A percentile compares a stretch with the other conserved stretches of the same genome.
Evolutionary conservation across 1,140 invertebrate species (phyloP).

Genomic region (Euura saliciscinereae): DNA sequence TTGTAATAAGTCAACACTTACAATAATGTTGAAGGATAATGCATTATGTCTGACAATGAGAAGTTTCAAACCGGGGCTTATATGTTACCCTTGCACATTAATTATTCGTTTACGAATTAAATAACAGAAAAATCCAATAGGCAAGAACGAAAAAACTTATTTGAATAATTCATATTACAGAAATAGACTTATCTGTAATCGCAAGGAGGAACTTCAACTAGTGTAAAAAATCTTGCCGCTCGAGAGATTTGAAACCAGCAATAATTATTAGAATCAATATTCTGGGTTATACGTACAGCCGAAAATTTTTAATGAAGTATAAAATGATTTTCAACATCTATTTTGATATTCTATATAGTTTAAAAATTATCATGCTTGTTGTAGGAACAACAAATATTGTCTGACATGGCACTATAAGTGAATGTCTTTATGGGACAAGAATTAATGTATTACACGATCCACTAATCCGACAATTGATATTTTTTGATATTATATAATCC

Average conservation of each 20-base stretch:
- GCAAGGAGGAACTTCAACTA: too few species aligned
- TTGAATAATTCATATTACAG: too few species aligned
- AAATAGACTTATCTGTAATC: background rate
- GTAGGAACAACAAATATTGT: conserved; percentile 3
- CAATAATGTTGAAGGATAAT: too few species aligned
- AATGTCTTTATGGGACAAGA: background rate
- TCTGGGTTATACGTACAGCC: background rate
- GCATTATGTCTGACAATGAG: too few species aligned
- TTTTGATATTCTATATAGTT: background rate
- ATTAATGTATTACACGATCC: background rate
- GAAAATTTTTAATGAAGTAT: background rate
- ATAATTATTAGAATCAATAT: too few species aligned
- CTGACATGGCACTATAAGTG: conserved; percentile 6
- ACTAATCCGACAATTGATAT: background rate
- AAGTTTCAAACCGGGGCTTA: too few species aligned
- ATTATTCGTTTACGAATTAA: too few species aligned
- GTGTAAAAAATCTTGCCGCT: background rate
- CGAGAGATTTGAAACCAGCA: background rate
- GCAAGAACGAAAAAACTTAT: too few species aligned
- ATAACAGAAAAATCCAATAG: too few species aligned
- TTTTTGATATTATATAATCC: background rate
- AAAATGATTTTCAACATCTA: background rate
- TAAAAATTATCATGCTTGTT: background rate
- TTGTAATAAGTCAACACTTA: too few species aligned
- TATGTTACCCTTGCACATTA: too few species aligned